phyloP scores from a whole-genome alignment of 2,888 invertebrate species.

The Bembecia ichneumoniformis region DNA sequence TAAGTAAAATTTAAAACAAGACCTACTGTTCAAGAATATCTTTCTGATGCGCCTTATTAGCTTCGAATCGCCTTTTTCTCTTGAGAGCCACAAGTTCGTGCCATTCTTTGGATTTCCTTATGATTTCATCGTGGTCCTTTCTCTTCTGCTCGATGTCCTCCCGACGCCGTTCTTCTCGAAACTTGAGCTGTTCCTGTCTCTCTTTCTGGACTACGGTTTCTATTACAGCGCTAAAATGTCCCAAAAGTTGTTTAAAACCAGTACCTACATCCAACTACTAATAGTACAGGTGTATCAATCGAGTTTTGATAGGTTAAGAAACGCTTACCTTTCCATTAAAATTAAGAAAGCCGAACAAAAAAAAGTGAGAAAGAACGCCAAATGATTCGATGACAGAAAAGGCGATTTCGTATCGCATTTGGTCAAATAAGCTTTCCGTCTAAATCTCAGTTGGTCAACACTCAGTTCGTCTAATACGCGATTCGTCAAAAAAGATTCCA shows the following conservation, averaged over 20 bases:
- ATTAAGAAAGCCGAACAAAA: too few species aligned
- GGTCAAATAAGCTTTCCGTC: too few species aligned
- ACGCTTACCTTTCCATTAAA: too few species aligned
- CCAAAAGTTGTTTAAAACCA: not conserved
- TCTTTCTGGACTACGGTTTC: constrained; percentile 58
- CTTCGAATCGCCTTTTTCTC: constrained; percentile 31
- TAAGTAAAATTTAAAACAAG: too few species aligned
- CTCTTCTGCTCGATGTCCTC: constrained; percentile 34
- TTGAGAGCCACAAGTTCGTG: constrained; percentile 28
- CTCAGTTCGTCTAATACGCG: too few species aligned
- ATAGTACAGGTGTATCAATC: not conserved
- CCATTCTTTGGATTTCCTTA: constrained; percentile 47
- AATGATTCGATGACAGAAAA: too few species aligned
- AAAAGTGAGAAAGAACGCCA: too few species aligned
- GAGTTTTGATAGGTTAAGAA: not conserved
- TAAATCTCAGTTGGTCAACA: too few species aligned
- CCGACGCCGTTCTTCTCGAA: constrained; percentile 33
- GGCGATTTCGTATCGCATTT: too few species aligned
- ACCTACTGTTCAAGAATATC: constrained; percentile 55
- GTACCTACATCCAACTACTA: not conserved
- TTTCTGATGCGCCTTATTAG: constrained; percentile 45
- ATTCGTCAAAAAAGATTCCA: too few species aligned
- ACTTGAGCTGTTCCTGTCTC: constrained; percentile 49
- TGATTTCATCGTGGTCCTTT: constrained; percentile 37
- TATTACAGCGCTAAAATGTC: constrained; percentile 45